Evolutionary conservation across 2,888 invertebrate genomes (phyloP), one percentile per base, ranked within the genome.

Genomic region (Limenitis camilla): DNA sequence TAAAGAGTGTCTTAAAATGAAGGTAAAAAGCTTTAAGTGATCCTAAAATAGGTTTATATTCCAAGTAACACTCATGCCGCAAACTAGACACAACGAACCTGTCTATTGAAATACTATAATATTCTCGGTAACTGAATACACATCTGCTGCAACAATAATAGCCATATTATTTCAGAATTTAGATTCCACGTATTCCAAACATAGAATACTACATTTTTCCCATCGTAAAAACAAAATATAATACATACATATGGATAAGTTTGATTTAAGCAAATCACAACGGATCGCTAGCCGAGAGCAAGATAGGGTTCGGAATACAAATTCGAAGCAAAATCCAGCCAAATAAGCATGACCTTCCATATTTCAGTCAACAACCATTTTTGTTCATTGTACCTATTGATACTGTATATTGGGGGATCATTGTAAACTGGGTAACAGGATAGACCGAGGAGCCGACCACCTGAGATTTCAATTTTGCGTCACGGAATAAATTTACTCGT

Each of bases 391-490:
- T 39, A 47, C 28, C 42, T 41, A 30, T 49, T 39, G 51, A 49
- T 55, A 47, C 46, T 47, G 38, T 35, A 38, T 36, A 49, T 10
- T 36, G 45, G 42, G 49, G 39, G 55, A 42, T 44, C 55, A 36
- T 40, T 29, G 52, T 7, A 36, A 10, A 40, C 46, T 56, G 55
- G 55, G 46, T 40, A 43, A 49, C 35, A 41, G 42, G 46, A 56
- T 52, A 52, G 10, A 46, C 52, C 63, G 72, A 35, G 19, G 45
- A 53, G 55, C 47, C 55, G 75, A 74, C 80, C 84, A 84, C 83
- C 82, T 84, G 85, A 83, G 83, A 84, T 84, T 85, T 82, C 81
- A 85, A 84, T 85, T 81, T 84, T 71, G 76, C 74, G 73, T 72
- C 75, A 76, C 72, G 74, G 80, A 77, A 81, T 82, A 81, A 79